Evolutionary conservation across 2,113 vertebrate genomes (phyloP).

Genomic region (Microcebus griseorufus): DNA sequence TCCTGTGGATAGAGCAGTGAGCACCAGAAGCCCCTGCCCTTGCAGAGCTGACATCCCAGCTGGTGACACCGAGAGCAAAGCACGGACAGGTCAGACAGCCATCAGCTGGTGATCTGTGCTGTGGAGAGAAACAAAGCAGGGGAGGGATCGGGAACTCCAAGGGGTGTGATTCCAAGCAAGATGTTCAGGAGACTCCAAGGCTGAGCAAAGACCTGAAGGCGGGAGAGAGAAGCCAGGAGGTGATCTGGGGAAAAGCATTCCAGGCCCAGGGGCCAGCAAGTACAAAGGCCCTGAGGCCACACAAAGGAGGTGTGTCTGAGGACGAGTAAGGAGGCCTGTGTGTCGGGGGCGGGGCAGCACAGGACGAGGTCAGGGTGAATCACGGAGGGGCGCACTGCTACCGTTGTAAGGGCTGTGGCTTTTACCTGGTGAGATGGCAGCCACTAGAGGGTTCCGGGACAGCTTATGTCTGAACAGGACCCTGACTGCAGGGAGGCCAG

Average conservation of each 20-base stretch:
- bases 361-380: not conserved
- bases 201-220: not conserved
- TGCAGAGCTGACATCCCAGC: not conserved
- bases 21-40: not conserved
- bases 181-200: too few species aligned
- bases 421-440: not conserved
- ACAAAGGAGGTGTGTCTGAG: not conserved
- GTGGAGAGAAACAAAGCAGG: not conserved
- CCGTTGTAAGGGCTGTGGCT: not conserved
- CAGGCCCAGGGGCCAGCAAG: not conserved
- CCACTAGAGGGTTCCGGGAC: not conserved
- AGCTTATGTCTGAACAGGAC: not conserved
- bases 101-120: not conserved
- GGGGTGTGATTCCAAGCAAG: too few species aligned
- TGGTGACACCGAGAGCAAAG: not conserved
- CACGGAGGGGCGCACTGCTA: not conserved
- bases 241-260: not conserved
- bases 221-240: not conserved
- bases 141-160: not conserved
- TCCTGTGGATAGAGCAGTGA: not conserved
- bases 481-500: not conserved
- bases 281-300: not conserved
- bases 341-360: not conserved
- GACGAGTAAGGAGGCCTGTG: not conserved
- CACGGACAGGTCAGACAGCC: not conserved